Base-by-base conservation (phyloP, 2,888 invertebrate species). In the Allacma fusca region DNA sequence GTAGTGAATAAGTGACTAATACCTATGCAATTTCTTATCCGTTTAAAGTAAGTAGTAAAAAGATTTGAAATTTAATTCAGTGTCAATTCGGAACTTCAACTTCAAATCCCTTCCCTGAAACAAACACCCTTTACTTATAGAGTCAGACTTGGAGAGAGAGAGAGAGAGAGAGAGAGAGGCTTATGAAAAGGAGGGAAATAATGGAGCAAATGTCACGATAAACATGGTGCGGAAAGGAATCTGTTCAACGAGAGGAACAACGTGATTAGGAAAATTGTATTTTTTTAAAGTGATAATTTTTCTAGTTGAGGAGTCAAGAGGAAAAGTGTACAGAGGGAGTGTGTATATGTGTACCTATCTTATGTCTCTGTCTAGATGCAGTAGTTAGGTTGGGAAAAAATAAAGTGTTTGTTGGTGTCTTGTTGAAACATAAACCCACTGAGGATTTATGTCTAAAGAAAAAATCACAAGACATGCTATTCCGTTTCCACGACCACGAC, bases 361-460 rank as follows among this genome's bases (percentile, higher is more conserved):
- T 34, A 34, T 34, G 34, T 34, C 9, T 34, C 4, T 34, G 34
- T 34, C 9, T 34, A 9, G 5, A 34, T 34, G 50, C 16, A 2
- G n/a, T 13, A 50, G 50, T 19, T 16, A 50, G 2, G n/a, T 19
- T 50, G 50, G n/a, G 50, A 50, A 50, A 50, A 50, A 50, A 50
- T 50, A 12, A 62, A 62, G 26, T 62, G 62, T 24, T 26, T 62
- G 62, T 26, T 62, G 50, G 50, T 50, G 50, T n/a, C 26, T 62
- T n/a, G 62, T 62, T 62, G 62, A 62, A 62, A 62, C 24, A 62
- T 62, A 62, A 62, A 62, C 62, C 62, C 62, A 62, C 19, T 23
- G 24, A 62, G 62, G 62, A 62, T 62, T 62, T 62, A 62, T 62
- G 62, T 62, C 16, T 12, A 24, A 62, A 62, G 26, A n/a, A 50